Percentiles rank a stretch among this genome's conserved stretches.
These are phyloP conservation scores for Busseola fusca DNA, from an alignment of 2,888 invertebrate species.

Conservation along the genomic window DNA sequence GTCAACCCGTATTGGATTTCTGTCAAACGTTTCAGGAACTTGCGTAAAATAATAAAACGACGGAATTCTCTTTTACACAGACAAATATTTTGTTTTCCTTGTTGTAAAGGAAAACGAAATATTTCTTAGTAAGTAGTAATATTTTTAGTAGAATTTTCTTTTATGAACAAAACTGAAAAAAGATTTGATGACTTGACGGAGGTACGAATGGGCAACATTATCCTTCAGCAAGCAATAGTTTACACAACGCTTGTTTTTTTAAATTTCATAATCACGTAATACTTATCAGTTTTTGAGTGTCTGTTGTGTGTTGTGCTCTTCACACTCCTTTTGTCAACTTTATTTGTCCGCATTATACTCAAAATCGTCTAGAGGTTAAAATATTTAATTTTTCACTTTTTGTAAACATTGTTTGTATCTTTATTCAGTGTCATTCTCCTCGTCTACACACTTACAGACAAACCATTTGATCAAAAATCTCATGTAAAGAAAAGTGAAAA, in stretches of 20 bases:
- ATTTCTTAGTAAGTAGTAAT: too few relatives aligned
- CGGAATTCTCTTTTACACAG: background rate
- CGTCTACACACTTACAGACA: background rate
- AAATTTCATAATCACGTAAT: background rate
- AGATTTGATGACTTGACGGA: background rate
- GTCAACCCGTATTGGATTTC: constrained; percentile 34
- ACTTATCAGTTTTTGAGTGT: background rate
- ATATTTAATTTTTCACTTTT: background rate
- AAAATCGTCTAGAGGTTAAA: constrained; percentile 18
- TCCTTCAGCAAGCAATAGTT: background rate
- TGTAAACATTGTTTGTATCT: background rate
- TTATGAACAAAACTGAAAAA: background rate
- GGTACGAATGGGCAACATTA: background rate
- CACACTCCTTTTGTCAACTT: background rate
- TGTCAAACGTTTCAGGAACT: constrained; percentile 25
- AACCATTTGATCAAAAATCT: background rate
- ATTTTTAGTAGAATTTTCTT: background rate
- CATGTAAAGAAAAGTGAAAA: background rate
- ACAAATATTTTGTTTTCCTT: constrained; percentile 9
- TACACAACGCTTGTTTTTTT: too few relatives aligned
- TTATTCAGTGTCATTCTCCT: background rate
- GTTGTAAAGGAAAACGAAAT: too few relatives aligned
- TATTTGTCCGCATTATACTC: background rate
- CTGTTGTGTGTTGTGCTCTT: background rate
- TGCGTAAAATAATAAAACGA: constrained; percentile 20